A percentile compares a stretch with the other conserved stretches of the same genome.
Evolutionary conservation across 1,140 invertebrate genomes (phyloP).

Genomic region (Aphelinus certus): DNA sequence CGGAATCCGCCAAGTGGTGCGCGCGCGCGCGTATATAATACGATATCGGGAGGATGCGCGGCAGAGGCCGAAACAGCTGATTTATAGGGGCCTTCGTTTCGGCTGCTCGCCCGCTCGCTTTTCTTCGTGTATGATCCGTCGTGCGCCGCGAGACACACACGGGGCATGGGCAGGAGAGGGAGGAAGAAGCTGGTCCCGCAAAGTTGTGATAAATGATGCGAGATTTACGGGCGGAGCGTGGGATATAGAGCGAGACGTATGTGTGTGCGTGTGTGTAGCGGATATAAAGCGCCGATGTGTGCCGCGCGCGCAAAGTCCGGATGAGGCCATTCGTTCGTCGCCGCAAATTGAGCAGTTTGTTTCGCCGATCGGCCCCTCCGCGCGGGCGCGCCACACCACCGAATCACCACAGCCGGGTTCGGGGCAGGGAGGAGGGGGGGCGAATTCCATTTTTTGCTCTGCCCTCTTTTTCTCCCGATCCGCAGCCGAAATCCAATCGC

Average conservation of each 20-base stretch:
- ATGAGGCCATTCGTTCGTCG: slow-evolving; percentile 48
- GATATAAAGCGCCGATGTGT: slow-evolving; percentile 9
- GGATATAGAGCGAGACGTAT: neutral
- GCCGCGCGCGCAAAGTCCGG: slow-evolving; percentile 33
- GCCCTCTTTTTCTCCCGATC: too few species aligned
- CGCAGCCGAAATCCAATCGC: too few species aligned
- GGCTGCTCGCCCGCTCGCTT: too few species aligned
- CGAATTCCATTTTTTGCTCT: neutral
- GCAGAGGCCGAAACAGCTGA: too few species aligned
- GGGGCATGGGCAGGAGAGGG: too few species aligned
- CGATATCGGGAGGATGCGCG: too few species aligned
- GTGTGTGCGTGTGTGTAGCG: neutral
- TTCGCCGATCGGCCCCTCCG: slow-evolving; percentile 32
- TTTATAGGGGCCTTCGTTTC: too few species aligned
- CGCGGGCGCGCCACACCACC: neutral
- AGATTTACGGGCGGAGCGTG: slow-evolving; percentile 36
- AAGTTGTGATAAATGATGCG: slow-evolving; percentile 38
- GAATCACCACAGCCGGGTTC: neutral
- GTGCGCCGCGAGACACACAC: neutral
- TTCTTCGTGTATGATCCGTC: too few species aligned
- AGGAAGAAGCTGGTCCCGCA: neutral
- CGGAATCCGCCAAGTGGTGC: too few species aligned
- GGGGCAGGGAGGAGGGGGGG: neutral
- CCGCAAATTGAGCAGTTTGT: slow-evolving; percentile 57
- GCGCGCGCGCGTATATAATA: too few species aligned